Evolutionary conservation across 30 jellyfish, hydroid and myxozoan species (phyloP).

Genomic region (Haliclystus octoradiatus): DNA sequence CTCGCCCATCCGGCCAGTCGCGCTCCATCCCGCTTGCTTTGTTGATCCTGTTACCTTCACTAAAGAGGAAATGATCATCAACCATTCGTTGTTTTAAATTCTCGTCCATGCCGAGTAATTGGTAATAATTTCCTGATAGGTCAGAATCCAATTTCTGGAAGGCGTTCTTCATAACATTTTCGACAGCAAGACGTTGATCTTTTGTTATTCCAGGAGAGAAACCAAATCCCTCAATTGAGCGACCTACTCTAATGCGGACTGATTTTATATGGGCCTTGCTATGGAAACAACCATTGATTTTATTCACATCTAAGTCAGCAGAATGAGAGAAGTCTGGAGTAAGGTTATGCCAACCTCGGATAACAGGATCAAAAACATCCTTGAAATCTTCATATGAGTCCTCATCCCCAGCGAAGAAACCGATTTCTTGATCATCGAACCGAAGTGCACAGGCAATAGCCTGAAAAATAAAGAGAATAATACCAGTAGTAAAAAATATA

Average conservation of each 20-base stretch:
- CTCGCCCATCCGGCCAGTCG: constrained; percentile 67
- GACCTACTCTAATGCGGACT: constrained; percentile 9
- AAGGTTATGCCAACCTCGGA: background rate
- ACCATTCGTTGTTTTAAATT: constrained; percentile 3
- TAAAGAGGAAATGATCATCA: constrained; percentile 15
- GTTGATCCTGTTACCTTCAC: constrained; percentile 4
- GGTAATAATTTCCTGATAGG: constrained; percentile 9
- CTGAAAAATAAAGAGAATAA: too few relatives aligned
- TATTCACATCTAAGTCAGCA: constrained; percentile 9
- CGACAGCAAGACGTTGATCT: constrained; percentile 3
- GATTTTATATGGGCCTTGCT: constrained; percentile 20
- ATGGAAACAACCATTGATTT: background rate
- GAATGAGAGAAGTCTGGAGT: constrained; percentile 2
- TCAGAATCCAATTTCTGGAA: constrained; percentile 5
- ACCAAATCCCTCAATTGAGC: constrained; percentile 25
- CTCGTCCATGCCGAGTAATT: constrained; percentile 11
- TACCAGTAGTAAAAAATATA: too few relatives aligned
- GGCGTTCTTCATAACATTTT: constrained; percentile 7
- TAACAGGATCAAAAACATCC: constrained; percentile 11
- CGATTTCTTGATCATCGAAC: too few relatives aligned
- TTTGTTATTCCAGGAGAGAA: constrained; percentile 8
- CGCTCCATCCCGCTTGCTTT: constrained; percentile 17
- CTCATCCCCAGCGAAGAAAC: constrained; percentile 28
- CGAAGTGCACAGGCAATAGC: too few relatives aligned
- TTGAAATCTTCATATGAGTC: constrained; percentile 10